phyloP scores from a whole-genome alignment of 2,888 invertebrate genomes.

The Sphaeridia pumilis region DNA sequence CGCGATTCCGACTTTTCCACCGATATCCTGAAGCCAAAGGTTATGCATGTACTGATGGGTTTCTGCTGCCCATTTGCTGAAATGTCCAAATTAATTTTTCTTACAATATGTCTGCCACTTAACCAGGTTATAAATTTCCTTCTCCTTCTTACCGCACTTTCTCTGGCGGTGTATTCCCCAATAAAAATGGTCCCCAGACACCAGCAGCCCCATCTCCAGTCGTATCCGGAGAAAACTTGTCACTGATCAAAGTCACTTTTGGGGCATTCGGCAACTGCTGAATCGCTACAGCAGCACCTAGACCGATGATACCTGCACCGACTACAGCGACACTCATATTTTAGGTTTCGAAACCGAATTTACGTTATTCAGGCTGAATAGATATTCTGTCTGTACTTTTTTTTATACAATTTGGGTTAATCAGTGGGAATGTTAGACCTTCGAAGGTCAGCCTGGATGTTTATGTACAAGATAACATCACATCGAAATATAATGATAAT shows the following conservation, averaged over 20 bases:
- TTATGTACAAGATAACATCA: too few species aligned
- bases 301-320: conserved; percentile 63
- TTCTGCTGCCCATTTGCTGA: conserved; percentile 31
- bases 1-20: conserved; percentile 29
- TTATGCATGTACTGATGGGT: conserved; percentile 29
- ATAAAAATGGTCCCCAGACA: conserved; percentile 56
- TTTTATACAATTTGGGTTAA: too few species aligned
- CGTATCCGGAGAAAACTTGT: conserved; percentile 57
- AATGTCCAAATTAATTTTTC: neutral
- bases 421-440: too few species aligned
- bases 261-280: conserved; percentile 47
- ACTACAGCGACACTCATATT: conserved; percentile 49
- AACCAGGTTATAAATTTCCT: neutral
- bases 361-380: too few species aligned
- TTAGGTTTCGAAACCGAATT: too few species aligned
- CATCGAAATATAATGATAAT: too few species aligned
- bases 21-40: conserved; percentile 29
- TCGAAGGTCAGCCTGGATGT: too few species aligned
- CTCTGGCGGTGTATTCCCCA: conserved; percentile 46
- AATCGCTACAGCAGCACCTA: conserved; percentile 56
- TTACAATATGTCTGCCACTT: too few species aligned
- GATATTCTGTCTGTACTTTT: too few species aligned
- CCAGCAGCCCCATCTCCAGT: conserved; percentile 69
- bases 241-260: conserved; percentile 53
- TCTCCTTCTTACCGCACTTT: conserved; percentile 12